Evolutionary conservation across 2,888 invertebrate genomes (phyloP).

Genomic region (Norana najaformis): DNA sequence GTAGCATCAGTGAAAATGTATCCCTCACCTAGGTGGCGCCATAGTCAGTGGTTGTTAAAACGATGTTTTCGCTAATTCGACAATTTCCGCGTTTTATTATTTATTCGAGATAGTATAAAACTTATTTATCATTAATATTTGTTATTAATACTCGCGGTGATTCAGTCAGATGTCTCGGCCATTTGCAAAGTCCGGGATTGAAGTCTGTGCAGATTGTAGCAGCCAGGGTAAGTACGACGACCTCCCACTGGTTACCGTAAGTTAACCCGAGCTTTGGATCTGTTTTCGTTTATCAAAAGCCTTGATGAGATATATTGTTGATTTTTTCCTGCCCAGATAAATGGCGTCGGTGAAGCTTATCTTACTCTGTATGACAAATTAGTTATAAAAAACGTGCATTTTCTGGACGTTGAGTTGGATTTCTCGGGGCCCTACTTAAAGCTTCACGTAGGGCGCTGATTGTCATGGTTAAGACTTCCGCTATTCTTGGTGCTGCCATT

Average conservation of each 20-base stretch:
- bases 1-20: neutral
- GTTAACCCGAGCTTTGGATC: neutral
- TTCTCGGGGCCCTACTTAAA: too few relatives aligned
- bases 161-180: neutral
- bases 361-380: too few relatives aligned
- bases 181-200: neutral
- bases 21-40: neutral
- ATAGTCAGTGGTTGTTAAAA: slow-evolving; percentile 14
- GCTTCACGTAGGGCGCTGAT: too few relatives aligned
- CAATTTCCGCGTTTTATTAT: neutral
- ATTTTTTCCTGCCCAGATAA: too few relatives aligned
- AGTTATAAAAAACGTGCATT: too few relatives aligned
- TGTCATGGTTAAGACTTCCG: too few relatives aligned
- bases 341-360: too few relatives aligned
- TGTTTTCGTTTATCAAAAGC: too few relatives aligned
- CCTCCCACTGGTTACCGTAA: neutral
- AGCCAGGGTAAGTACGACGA: slow-evolving; percentile 6
- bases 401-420: too few relatives aligned
- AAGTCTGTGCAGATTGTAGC: slow-evolving; percentile 28
- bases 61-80: slow-evolving; percentile 22
- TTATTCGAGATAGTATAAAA: neutral
- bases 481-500: too few relatives aligned
- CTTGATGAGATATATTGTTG: too few relatives aligned
- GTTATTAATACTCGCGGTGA: neutral
- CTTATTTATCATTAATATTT: neutral